These are phyloP conservation scores for Labeo calbasu DNA, from an alignment of 2,797 vertebrate genomes.

Conservation along the genomic window DNA sequence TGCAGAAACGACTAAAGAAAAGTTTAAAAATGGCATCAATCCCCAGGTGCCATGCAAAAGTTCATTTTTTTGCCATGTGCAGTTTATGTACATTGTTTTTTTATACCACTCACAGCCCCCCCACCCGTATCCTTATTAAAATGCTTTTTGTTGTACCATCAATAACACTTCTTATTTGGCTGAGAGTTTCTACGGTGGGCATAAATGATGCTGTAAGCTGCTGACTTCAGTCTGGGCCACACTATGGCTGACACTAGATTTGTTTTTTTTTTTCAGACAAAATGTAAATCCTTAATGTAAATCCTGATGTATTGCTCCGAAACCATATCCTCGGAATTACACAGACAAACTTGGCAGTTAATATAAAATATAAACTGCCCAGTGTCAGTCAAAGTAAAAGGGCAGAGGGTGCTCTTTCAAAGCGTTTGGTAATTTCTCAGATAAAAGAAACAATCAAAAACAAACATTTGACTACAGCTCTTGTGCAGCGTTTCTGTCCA, in stretches of 20 bases:
- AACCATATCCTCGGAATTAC: background rate
- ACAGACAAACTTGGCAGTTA: background rate
- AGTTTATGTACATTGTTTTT: constrained; percentile 12
- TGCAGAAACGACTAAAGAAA: constrained; percentile 51
- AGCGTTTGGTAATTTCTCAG: background rate
- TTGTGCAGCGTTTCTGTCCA: constrained; percentile 37
- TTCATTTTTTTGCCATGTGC: constrained; percentile 43
- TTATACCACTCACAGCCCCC: constrained; percentile 18
- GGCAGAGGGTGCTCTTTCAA: background rate
- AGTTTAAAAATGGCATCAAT: constrained; percentile 47
- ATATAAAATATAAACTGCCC: background rate
- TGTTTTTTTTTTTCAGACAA: background rate
- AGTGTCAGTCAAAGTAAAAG: constrained; percentile 21
- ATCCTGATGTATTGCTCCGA: background rate
- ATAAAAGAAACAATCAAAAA: background rate
- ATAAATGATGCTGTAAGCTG: constrained; percentile 19
- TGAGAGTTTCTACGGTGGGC: constrained; percentile 13
- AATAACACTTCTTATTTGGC: constrained; percentile 41
- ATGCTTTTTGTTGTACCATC: constrained; percentile 13
- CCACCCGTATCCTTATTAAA: constrained; percentile 16
- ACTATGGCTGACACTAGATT: background rate
- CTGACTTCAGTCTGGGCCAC: background rate
- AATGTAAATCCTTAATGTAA: background rate
- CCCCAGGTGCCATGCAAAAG: constrained; percentile 47
- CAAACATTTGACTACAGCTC: constrained; percentile 22